These are phyloP conservation scores for Cromileptes altivelis DNA, from an alignment of 2,113 vertebrate species.

Conservation along the genomic window DNA sequence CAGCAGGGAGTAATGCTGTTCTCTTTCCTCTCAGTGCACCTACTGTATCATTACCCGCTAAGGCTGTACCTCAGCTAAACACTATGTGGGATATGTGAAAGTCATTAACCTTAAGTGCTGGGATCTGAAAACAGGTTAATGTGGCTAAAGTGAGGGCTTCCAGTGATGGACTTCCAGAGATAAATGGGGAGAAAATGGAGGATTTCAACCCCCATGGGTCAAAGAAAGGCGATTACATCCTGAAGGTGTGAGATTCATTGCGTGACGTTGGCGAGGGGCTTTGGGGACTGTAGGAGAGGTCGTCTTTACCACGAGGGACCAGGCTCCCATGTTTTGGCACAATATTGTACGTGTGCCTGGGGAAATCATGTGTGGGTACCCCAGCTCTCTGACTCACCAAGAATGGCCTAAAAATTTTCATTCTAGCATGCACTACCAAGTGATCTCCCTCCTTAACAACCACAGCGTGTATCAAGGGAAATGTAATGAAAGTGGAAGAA, in stretches of 20 bases:
- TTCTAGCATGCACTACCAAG: background rate
- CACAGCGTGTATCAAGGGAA: conserved; percentile 36
- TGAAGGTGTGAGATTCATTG: conserved; percentile 32
- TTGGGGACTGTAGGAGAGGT: background rate
- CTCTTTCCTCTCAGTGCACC: background rate
- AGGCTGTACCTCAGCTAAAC: background rate
- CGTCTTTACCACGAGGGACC: background rate
- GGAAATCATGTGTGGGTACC: conserved; percentile 43
- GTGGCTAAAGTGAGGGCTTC: conserved; percentile 31
- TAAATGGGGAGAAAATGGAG: conserved; percentile 43
- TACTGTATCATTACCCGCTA: conserved; percentile 1
- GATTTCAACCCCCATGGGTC: conserved; percentile 40
- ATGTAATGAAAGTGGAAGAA: conserved; percentile 30
- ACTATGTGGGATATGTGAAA: background rate
- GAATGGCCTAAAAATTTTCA: conserved; percentile 26
- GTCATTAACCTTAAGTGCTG: conserved; percentile 41
- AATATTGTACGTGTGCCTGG: conserved; percentile 9
- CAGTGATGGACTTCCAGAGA: conserved; percentile 20
- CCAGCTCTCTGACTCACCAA: conserved; percentile 23
- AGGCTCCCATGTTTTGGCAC: conserved; percentile 3
- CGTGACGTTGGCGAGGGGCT: background rate
- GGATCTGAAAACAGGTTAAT: conserved; percentile 26
- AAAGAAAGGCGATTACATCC: conserved; percentile 28
- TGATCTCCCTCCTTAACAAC: conserved; percentile 22
- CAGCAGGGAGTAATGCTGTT: conserved; percentile 13